phyloP scores from a whole-genome alignment of 2,888 invertebrate species.

The Phaonia tiefii region DNA sequence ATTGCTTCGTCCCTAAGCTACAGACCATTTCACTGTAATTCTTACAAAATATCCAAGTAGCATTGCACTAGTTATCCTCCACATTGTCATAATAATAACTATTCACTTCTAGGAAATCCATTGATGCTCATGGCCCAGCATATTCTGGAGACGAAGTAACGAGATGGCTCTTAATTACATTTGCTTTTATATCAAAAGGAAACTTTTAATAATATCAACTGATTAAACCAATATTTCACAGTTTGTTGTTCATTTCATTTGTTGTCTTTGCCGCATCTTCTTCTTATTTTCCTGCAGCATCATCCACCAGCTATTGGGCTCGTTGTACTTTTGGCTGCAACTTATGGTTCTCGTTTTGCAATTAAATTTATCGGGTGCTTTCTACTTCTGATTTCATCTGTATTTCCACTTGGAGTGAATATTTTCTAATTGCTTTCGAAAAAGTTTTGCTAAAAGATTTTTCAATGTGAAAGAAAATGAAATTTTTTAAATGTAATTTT shows the following conservation, averaged over 20 bases:
- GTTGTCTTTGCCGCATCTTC: neutral
- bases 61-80: no score
- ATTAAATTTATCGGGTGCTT: neutral
- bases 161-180: conserved; percentile 40
- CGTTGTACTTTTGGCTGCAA: neutral
- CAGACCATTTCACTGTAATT: no score
- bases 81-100: conserved; percentile 22
- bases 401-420: neutral
- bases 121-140: neutral
- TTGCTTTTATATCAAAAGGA: conserved; percentile 40
- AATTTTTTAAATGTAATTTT: conserved; percentile 20
- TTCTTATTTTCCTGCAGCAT: neutral
- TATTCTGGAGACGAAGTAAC: no score
- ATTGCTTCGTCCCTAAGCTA: no score
- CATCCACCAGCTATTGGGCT: neutral
- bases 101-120: neutral
- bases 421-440: conserved; percentile 24
- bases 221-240: conserved; percentile 43
- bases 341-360: neutral
- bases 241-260: conserved; percentile 13
- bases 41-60: no score
- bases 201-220: conserved; percentile 46
- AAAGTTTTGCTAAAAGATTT: conserved; percentile 9
- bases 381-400: conserved; percentile 11
- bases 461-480: conserved; percentile 5